Evolutionary conservation across 2,888 invertebrate genomes (phyloP).

Genomic region (Oeneis ivallda): DNA sequence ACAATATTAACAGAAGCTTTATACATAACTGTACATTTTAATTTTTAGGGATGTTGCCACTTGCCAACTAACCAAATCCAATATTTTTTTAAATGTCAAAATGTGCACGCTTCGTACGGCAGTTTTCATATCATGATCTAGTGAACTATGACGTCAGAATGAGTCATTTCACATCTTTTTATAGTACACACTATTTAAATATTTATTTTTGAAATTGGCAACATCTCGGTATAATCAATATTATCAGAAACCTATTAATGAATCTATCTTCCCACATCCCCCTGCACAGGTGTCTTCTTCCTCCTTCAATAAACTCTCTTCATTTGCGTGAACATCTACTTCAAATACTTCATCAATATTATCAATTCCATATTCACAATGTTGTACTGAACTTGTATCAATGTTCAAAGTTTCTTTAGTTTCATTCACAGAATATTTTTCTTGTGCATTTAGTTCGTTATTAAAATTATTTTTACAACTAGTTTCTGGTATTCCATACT

Average conservation of each 20-base stretch:
- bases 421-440: constrained; percentile 2
- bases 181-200: too few relatives aligned
- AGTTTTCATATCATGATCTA: too few relatives aligned
- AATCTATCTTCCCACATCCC: constrained; percentile 60
- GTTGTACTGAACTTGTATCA: neutral
- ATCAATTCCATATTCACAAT: constrained; percentile 3
- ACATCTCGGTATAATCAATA: neutral
- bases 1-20: neutral
- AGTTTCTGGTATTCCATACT: constrained; percentile 38
- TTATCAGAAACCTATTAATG: constrained; percentile 59
- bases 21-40: neutral
- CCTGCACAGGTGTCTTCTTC: constrained; percentile 65
- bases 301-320: constrained; percentile 43
- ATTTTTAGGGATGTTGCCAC: too few relatives aligned
- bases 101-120: too few relatives aligned
- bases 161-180: too few relatives aligned
- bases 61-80: too few relatives aligned
- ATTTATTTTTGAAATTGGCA: too few relatives aligned
- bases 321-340: constrained; percentile 38
- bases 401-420: neutral
- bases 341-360: constrained; percentile 32
- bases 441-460: neutral
- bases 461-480: constrained; percentile 6
- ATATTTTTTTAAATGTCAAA: too few relatives aligned
- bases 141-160: too few relatives aligned